phyloP scores from a whole-genome alignment of 2,113 vertebrate genomes.

The Muntiacus muntjak region DNA sequence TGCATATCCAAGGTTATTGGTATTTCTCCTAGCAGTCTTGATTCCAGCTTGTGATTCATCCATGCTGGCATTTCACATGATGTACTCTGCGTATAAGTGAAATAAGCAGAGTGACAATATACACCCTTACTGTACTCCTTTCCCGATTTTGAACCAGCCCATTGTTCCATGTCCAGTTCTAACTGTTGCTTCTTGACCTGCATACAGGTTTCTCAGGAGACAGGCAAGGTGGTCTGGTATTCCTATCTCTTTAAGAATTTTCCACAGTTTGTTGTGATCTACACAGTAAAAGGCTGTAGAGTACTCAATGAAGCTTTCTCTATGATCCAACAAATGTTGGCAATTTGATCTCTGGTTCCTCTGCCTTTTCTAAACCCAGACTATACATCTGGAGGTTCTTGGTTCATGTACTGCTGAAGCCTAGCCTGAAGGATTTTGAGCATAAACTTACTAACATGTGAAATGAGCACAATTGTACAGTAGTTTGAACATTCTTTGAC shows the following conservation, averaged over 20 bases:
- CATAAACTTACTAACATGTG: neutral
- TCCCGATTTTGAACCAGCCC: neutral
- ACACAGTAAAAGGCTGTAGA: neutral
- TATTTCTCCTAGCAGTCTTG: neutral
- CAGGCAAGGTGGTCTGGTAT: neutral
- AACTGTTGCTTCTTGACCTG: neutral
- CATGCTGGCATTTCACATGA: neutral
- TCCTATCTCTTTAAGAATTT: neutral
- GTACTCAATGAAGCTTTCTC: neutral
- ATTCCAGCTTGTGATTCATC: neutral
- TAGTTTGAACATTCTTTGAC: neutral
- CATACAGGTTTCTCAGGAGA: neutral
- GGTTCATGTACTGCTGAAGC: neutral
- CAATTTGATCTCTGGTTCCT: neutral
- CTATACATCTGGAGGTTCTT: neutral
- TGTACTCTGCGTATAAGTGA: neutral
- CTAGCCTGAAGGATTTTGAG: neutral
- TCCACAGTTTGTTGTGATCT: neutral
- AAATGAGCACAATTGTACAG: neutral
- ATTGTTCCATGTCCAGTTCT: neutral
- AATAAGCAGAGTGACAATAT: neutral
- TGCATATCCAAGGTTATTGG: neutral
- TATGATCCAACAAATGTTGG: neutral
- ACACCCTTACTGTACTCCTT: neutral
- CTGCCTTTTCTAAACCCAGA: neutral